Evolutionary conservation across 1,140 invertebrate genomes (phyloP).

Genomic region (Nasonia giraulti): DNA sequence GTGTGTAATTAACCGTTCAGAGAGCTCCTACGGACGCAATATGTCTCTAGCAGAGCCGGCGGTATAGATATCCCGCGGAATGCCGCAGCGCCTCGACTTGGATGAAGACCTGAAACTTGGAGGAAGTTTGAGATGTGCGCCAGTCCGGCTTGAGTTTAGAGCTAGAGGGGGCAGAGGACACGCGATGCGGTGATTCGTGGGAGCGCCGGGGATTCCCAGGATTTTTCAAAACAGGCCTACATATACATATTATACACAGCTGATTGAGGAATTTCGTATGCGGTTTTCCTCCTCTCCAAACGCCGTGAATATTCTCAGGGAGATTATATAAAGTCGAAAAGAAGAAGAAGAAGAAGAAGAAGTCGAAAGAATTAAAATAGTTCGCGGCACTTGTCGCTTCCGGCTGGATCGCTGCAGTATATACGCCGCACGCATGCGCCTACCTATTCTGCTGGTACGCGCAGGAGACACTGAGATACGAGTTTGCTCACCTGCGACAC

Average conservation of each 20-base stretch:
- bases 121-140: neutral
- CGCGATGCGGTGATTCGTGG: slow-evolving; percentile 11
- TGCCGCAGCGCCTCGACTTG: neutral
- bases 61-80: neutral
- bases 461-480: slow-evolving; percentile 40
- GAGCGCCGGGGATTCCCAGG: slow-evolving; percentile 35
- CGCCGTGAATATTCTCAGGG: too few relatives aligned
- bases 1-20: neutral
- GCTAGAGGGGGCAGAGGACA: neutral
- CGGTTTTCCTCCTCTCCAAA: neutral
- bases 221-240: neutral
- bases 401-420: neutral
- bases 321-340: neutral
- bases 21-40: neutral
- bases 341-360: neutral
- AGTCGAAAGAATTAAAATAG: neutral
- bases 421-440: neutral
- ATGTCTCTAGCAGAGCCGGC: neutral
- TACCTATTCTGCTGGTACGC: neutral
- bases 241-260: neutral
- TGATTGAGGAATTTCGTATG: neutral
- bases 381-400: slow-evolving; percentile 24
- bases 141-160: neutral
- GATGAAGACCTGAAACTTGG: slow-evolving; percentile 27
- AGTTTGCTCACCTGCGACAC: slow-evolving; percentile 48